Percentiles rank a stretch among this genome's conserved stretches.
Evolutionary conservation across 1,140 invertebrate genomes (phyloP).

Genomic region (Apocrypta bakeri): DNA sequence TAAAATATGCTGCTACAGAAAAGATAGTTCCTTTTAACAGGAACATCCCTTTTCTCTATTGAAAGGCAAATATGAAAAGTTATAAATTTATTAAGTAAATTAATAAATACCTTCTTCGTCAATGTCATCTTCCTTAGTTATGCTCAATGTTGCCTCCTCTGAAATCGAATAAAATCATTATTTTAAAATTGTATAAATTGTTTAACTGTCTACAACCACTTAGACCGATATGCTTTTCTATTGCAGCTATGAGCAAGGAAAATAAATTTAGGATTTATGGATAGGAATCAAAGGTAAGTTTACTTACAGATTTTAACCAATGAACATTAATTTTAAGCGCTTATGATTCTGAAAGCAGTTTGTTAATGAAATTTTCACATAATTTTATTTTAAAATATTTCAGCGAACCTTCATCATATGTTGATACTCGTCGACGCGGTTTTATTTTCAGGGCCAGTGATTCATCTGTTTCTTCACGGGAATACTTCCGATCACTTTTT

Average conservation of each 20-base stretch:
- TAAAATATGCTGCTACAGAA: no score
- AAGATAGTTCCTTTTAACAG: no score
- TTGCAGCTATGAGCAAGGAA: conserved; percentile 49
- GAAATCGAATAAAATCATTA: conserved; percentile 55
- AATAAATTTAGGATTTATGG: conserved; percentile 7
- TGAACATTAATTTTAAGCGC: not conserved
- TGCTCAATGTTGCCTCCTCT: conserved; percentile 78
- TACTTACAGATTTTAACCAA: conserved; percentile 37
- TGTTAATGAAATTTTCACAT: not conserved
- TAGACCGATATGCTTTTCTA: conserved; percentile 69
- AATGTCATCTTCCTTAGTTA: conserved; percentile 76
- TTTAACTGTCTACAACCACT: conserved; percentile 43
- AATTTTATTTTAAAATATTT: not conserved
- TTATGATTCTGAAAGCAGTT: conserved; percentile 33
- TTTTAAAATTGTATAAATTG: conserved; percentile 39
- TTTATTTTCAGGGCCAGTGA: conserved; percentile 76
- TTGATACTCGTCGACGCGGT: conserved; percentile 68
- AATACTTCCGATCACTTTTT: conserved; percentile 73
- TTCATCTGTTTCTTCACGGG: conserved; percentile 75
- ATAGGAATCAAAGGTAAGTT: not conserved
- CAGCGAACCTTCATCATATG: conserved; percentile 80
- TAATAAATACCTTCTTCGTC: conserved; percentile 69
- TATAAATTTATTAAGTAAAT: not conserved
- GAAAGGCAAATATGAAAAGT: not conserved
- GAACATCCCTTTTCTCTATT: no score